phyloP scores from a whole-genome alignment of 1,140 invertebrate genomes.

The Panulirus ornatus region DNA sequence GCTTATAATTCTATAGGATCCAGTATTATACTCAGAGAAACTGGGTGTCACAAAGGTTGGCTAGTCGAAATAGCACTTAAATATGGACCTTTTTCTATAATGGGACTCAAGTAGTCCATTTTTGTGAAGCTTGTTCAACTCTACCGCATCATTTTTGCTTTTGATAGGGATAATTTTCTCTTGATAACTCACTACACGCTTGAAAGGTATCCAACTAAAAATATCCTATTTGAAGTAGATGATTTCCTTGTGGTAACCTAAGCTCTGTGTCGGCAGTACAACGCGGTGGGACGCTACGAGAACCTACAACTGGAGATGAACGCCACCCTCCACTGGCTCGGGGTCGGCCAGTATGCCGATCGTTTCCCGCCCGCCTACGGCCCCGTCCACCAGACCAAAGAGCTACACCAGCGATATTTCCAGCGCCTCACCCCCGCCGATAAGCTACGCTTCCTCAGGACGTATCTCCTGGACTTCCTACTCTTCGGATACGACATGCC shows the following conservation, averaged over 20 bases:
- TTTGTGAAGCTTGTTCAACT: too few relatives aligned
- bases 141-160: too few relatives aligned
- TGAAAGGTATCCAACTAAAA: too few relatives aligned
- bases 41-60: too few relatives aligned
- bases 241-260: not conserved
- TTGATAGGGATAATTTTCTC: too few relatives aligned
- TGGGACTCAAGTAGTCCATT: too few relatives aligned
- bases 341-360: constrained; percentile 2
- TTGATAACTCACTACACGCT: too few relatives aligned
- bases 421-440: constrained; percentile 17
- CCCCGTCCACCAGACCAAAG: constrained; percentile 10
- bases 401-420: not conserved
- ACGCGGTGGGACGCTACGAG: constrained; percentile 49
- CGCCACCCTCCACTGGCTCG: constrained; percentile 38
- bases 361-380: constrained; percentile 33
- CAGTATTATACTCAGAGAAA: too few relatives aligned
- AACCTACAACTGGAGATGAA: constrained; percentile 46
- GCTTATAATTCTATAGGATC: too few relatives aligned
- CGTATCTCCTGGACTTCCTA: constrained; percentile 53
- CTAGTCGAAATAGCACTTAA: too few relatives aligned
- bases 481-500: constrained; percentile 62
- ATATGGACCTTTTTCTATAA: too few relatives aligned
- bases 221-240: too few relatives aligned
- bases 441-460: constrained; percentile 49
- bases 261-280: constrained; percentile 13